Evolutionary conservation across 1,140 invertebrate species (phyloP), one percentile per base, ranked within the genome.

Genomic region (Drosophila nannoptera): DNA sequence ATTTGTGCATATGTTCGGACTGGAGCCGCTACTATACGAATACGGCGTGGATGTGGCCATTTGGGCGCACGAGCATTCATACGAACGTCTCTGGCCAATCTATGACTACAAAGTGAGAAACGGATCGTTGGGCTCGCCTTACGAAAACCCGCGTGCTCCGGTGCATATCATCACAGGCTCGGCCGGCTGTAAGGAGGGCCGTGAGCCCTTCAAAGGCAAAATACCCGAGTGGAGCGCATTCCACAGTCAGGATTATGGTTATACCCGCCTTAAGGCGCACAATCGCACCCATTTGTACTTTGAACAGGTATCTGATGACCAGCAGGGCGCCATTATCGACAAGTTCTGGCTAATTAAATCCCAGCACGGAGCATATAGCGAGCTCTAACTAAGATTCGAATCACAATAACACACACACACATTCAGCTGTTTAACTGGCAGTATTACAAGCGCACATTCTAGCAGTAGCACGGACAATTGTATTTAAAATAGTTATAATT

Each of bases 11-110:
- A 91, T 92, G 88, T 95, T 94, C 75, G 92, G 92, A 3, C 87
- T 99, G 53, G 98, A 99, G 91, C 91, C 96, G 43, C 87, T 99
- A 9, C 95, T 99, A 75, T 94, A 94, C 77, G 92, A 96, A 62
- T 94, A 96, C 88, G 96, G 96, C 36, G 98, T 99, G 29, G 98
- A 99, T 91, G 89, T 99, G 49, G 94, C 94, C 88, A 92, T 99
- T 9, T 98, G 97, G 96, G 97, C 96, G 0, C 98, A 99, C 90
- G 97, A 99, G 89, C 98, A 99, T 90, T 95, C 95, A 2, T 99
- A 99, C 88, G 97, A 99, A 91, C 90, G 98, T 35, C 90, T 98
- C 31, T 99, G 94, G 94, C 98, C 98, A 4, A 93, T 99, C 46
- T 99, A 97, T 89, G 93, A 99, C 87, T 93, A 93, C 64, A 92